A percentile compares a stretch with the other conserved stretches of the same genome.
Evolutionary conservation across 2,888 invertebrate species (phyloP).

Genomic region (Ptychoptera contaminata): DNA sequence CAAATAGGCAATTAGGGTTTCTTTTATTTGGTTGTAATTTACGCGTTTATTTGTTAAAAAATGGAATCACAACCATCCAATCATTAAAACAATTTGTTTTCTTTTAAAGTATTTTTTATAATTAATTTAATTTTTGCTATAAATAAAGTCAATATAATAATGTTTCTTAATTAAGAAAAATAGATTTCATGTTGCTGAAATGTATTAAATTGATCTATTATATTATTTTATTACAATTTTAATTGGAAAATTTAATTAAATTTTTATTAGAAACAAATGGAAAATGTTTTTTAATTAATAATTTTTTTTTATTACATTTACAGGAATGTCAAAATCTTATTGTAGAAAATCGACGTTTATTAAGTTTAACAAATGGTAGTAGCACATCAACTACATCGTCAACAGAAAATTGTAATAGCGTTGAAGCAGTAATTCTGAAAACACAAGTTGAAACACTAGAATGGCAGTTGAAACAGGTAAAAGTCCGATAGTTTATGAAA

Average conservation of each 20-base stretch:
- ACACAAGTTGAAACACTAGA: slow-evolving; percentile 49
- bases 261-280: too few relatives aligned
- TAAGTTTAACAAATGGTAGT: slow-evolving; percentile 15
- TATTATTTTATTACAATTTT: background rate
- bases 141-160: too few relatives aligned
- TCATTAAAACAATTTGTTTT: too few relatives aligned
- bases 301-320: slow-evolving; percentile 9
- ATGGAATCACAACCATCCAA: too few relatives aligned
- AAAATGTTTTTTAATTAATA: background rate
- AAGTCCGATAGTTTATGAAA: slow-evolving; percentile 7
- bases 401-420: slow-evolving; percentile 17
- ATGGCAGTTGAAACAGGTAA: slow-evolving; percentile 56
- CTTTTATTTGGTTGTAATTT: too few relatives aligned
- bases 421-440: slow-evolving; percentile 45
- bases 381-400: slow-evolving; percentile 12
- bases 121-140: too few relatives aligned
- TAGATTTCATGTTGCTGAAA: too few relatives aligned
- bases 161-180: too few relatives aligned
- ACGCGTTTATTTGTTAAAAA: too few relatives aligned
- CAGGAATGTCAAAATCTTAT: slow-evolving; percentile 32
- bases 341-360: slow-evolving; percentile 31
- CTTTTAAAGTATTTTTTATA: too few relatives aligned
- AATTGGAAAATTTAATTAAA: background rate
- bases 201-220: too few relatives aligned
- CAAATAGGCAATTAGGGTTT: too few relatives aligned